Evolutionary conservation across 1,140 invertebrate genomes (phyloP).

Genomic region (Pseudomyrmex concolor): DNA sequence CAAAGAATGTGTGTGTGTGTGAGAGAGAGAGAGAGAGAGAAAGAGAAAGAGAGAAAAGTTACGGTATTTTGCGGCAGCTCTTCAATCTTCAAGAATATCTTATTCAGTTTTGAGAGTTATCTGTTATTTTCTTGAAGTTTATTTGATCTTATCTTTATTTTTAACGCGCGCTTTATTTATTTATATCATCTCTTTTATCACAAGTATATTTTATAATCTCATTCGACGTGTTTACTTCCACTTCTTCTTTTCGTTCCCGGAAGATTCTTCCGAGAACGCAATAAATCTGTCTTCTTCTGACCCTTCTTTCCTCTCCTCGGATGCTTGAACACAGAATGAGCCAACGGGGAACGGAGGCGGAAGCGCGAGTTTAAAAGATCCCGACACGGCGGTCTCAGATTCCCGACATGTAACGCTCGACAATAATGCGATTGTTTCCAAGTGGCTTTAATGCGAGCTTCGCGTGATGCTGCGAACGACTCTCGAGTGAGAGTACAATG

Average conservation of each 20-base stretch:
- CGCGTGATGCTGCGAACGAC: slow-evolving; percentile 39
- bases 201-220: slow-evolving; percentile 43
- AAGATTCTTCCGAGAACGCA: slow-evolving; percentile 17
- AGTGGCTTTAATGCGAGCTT: slow-evolving; percentile 58
- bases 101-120: neutral
- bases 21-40: no score
- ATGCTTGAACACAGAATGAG: slow-evolving; percentile 34
- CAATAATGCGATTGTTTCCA: slow-evolving; percentile 60
- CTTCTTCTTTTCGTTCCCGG: neutral
- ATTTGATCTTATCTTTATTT: neutral
- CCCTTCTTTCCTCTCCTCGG: slow-evolving; percentile 4
- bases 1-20: no score
- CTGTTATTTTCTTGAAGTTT: slow-evolving; percentile 1
- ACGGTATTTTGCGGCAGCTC: no score
- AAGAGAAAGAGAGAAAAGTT: no score
- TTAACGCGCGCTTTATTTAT: no score
- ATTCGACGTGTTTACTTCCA: neutral
- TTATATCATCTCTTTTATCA: neutral
- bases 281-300: slow-evolving; percentile 44
- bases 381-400: slow-evolving; percentile 43
- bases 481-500: slow-evolving; percentile 42
- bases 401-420: slow-evolving; percentile 51
- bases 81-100: neutral
- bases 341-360: slow-evolving; percentile 28
- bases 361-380: slow-evolving; percentile 55